Base-by-base conservation (phyloP, 2,797 vertebrate genomes). In the Acanthurus tractus region DNA sequence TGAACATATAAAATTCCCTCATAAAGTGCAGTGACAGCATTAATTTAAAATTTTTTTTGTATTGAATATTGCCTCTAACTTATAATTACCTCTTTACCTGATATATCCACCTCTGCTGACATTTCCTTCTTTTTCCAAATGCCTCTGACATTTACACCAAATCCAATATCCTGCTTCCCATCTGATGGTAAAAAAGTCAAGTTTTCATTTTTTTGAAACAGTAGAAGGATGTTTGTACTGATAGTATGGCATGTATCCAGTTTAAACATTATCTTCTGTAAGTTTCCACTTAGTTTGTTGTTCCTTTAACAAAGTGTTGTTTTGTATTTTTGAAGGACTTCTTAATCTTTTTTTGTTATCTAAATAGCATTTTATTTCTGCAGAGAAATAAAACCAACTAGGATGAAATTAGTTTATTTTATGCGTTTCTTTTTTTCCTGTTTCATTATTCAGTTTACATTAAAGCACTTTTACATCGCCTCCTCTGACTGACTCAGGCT, bases 351-450 rank as follows among this genome's bases (percentile, higher is more conserved):
- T 40, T 9, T 40, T 40, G 49, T 56, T 38, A 63, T 72, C 50
- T 49, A n/a, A 52, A n/a, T 25, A 14, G 34, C 45, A 20, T 20
- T 50, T 6, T 46, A 56, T 40, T 11, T 70, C 53, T 70, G 44
- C 11, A 36, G n/a, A 56, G 54, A 53, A 70, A 70, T 50, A 57
- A 49, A 25, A 42, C 49, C 45, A 57, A 14, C 0, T 13, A 55
- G 15, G 48, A 66, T 54, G 38, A 67, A 67, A 67, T 23, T 48
- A 15, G 15, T 77, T 62, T 61, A 23, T 79, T 66, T 69, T 56
- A 48, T 48, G 55, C 49, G 34, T 23, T 25, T 18, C 3, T 38
- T 42, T 34, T 45, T 70, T 74, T 42, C 22, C 8, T 8, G 17
- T 18, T 54, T 61, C 22, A 65, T 67, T 42, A 68, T 45, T 46